A percentile compares a stretch with the other conserved stretches of the same genome.
These are phyloP conservation scores for Drosophila fuyamai DNA, from an alignment of 1,140 invertebrate genomes.

Conservation along the genomic window DNA sequence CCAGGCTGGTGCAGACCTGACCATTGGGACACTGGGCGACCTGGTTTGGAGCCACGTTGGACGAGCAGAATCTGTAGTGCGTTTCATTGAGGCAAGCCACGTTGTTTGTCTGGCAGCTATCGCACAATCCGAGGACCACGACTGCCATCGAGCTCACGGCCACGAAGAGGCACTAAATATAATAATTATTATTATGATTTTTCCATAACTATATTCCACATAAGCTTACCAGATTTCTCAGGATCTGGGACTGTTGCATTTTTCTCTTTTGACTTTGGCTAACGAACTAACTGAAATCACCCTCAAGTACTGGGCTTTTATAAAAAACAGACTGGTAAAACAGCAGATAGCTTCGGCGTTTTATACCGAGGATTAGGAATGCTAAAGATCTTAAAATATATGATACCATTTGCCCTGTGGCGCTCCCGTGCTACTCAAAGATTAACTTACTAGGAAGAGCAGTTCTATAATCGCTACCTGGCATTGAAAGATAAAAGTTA, in stretches of 20 bases:
- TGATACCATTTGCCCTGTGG: background rate
- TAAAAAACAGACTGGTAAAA: conserved; percentile 19
- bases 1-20: conserved; percentile 50
- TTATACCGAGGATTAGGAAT: conserved; percentile 39
- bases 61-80: conserved; percentile 47
- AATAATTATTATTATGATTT: background rate
- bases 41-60: conserved; percentile 9
- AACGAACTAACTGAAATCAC: conserved; percentile 51
- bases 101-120: conserved; percentile 41
- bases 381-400: conserved; percentile 17
- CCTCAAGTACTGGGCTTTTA: conserved; percentile 44
- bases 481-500: conserved; percentile 64
- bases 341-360: conserved; percentile 20
- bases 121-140: conserved; percentile 11
- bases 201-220: background rate
- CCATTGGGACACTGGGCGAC: conserved; percentile 19
- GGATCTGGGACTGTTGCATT: conserved; percentile 42
- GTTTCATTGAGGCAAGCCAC: conserved; percentile 56
- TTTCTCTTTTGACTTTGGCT: conserved; percentile 29
- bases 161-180: conserved; percentile 35
- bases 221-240: conserved; percentile 50
- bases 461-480: conserved; percentile 42
- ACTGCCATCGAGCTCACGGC: conserved; percentile 11
- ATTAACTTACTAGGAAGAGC: conserved; percentile 44
- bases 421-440: conserved; percentile 25